Evolutionary conservation across 2,797 vertebrate species (phyloP).

Genomic region (Notolepis coatsorum): DNA sequence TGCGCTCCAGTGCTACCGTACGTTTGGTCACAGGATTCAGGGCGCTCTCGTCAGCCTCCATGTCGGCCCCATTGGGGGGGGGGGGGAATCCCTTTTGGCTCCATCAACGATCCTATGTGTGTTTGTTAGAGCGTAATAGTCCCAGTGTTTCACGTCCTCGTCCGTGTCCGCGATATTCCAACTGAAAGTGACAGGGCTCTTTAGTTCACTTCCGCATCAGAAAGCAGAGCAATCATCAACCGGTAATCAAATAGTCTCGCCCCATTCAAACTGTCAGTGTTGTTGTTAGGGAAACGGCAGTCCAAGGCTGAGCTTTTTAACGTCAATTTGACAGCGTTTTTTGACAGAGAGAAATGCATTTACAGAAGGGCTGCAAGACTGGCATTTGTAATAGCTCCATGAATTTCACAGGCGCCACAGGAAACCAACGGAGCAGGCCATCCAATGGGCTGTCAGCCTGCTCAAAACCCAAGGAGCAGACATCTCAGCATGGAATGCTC

Average conservation of each 20-base stretch:
- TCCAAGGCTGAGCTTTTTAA: slow-evolving; percentile 41
- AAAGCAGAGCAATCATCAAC: slow-evolving; percentile 19
- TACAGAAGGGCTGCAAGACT: too few relatives aligned
- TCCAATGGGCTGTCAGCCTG: slow-evolving; percentile 55
- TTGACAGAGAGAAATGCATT: slow-evolving; percentile 47
- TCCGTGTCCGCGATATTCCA: slow-evolving; percentile 3
- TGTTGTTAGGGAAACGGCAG: slow-evolving; percentile 53
- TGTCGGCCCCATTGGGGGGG: not conserved
- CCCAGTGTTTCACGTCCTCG: slow-evolving; percentile 29
- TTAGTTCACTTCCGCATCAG: slow-evolving; percentile 18
- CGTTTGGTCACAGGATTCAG: too few relatives aligned
- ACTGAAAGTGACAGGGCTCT: slow-evolving; percentile 12
- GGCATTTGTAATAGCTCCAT: slow-evolving; percentile 53
- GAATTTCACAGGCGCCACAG: slow-evolving; percentile 54
- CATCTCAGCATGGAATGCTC: slow-evolving; percentile 64
- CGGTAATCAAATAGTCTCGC: slow-evolving; percentile 30
- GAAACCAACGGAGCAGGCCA: slow-evolving; percentile 53
- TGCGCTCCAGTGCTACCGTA: not conserved
- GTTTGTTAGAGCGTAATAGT: slow-evolving; percentile 2
- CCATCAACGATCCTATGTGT: slow-evolving; percentile 7
- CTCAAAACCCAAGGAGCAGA: slow-evolving; percentile 44
- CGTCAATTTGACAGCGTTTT: slow-evolving; percentile 42
- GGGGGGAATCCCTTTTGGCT: slow-evolving; percentile 22
- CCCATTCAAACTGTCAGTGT: slow-evolving; percentile 23
- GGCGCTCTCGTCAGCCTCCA: not conserved